Conservation (phyloP, 92 coral and sea anemone species). For the Pocillopora meandrina region DNA sequence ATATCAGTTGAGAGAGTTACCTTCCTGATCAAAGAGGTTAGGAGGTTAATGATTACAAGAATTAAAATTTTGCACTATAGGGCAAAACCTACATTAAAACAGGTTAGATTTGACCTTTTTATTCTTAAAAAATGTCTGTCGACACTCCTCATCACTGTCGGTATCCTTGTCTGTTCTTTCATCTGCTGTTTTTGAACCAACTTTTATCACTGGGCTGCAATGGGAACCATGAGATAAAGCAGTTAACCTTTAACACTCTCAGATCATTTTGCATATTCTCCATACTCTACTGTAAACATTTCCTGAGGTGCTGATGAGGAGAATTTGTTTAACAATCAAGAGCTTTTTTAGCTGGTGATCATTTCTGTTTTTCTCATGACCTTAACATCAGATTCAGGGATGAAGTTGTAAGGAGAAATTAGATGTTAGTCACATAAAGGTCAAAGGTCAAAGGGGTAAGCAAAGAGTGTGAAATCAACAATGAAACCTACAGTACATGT, state of each 20-base stretch:
- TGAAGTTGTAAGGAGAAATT: too few species aligned
- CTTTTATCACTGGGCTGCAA: slow-evolving; percentile 39
- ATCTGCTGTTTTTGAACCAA: slow-evolving; percentile 17
- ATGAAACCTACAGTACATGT: not conserved
- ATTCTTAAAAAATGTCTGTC: not conserved
- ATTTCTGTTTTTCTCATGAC: too few species aligned
- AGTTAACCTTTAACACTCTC: not conserved
- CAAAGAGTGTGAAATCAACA: too few species aligned
- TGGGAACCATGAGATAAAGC: not conserved
- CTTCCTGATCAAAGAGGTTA: not conserved
- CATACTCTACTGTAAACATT: too few species aligned
- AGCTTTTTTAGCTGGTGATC: too few species aligned
- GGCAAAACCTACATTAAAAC: not conserved
- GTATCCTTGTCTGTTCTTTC: not conserved
- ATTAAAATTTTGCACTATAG: not conserved
- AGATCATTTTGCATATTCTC: too few species aligned
- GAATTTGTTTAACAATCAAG: too few species aligned
- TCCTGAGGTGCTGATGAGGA: too few species aligned
- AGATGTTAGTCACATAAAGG: too few species aligned
- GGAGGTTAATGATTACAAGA: not conserved
- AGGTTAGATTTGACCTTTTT: slow-evolving; percentile 7
- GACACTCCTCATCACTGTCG: slow-evolving; percentile 40
- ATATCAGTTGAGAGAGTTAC: too few species aligned
- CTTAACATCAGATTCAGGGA: too few species aligned
- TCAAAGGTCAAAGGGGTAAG: too few species aligned